Percentiles rank a stretch among this genome's conserved stretches.
These are phyloP conservation scores for Pelochelys cantorii DNA, from an alignment of 2,797 vertebrate genomes.

Conservation along the genomic window DNA sequence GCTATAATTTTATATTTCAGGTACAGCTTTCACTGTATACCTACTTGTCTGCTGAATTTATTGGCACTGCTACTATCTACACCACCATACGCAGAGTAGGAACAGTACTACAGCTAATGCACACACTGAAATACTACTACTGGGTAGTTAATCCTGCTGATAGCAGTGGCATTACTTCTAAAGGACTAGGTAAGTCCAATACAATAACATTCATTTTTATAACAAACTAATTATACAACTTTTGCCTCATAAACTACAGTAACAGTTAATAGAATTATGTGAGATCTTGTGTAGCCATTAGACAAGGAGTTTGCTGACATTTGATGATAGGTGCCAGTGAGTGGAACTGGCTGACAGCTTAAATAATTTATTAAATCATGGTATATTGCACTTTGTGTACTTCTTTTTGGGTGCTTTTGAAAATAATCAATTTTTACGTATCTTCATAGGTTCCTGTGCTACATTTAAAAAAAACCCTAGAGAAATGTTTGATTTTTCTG, in stretches of 20 bases:
- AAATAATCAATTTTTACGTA: background rate
- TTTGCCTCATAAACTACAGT: background rate
- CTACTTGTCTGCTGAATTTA: slow-evolving; percentile 95
- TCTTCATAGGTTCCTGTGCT: background rate
- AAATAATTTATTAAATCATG: background rate
- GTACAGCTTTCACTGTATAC: slow-evolving; percentile 94
- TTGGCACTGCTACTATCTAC: slow-evolving; percentile 96
- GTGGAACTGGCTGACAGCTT: background rate
- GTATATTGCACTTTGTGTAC: background rate
- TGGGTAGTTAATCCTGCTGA: slow-evolving; percentile 95
- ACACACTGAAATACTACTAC: slow-evolving; percentile 97
- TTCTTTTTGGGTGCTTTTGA: background rate
- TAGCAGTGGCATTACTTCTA: slow-evolving; percentile 93
- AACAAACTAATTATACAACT: background rate
- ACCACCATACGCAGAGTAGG: slow-evolving; percentile 95
- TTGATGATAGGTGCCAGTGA: rapidly evolving
- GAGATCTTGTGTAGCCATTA: background rate
- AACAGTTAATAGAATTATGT: background rate
- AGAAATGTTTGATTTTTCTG: background rate
- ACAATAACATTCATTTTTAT: background rate
- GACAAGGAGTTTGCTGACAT: background rate
- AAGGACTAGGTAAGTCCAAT: slow-evolving; percentile 89
- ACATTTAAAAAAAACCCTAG: background rate
- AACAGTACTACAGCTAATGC: slow-evolving; percentile 96
- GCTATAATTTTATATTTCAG: slow-evolving; percentile 63